Evolutionary conservation across 2,888 invertebrate species (phyloP), one percentile per base, ranked within the genome.

Genomic region (Odontothrips loti): DNA sequence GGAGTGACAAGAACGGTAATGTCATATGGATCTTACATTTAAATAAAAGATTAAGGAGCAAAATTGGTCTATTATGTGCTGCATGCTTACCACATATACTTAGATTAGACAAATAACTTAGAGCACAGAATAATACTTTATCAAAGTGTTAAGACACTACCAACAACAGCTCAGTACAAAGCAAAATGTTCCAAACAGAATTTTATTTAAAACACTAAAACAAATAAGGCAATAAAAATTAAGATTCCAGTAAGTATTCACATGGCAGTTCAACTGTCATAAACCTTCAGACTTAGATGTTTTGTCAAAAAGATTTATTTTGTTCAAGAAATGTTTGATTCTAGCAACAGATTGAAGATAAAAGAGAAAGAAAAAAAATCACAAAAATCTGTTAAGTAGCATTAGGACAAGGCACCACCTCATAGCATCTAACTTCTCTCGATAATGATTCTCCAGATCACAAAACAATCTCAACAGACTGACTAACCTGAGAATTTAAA

Each of bases 151-250:
- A 75, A 75, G 68, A 75, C 68, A 75, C 23, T 27, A 27, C 27
- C 68, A 75, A 75, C 23, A 75, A 27, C 27, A 75, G 68, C 68
- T 75, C 68, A 75, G 68, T 75, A 23, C 68, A 75, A 75, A 75
- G 68, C 68, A 12, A 75, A 58, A 6, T 6, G n/a, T 58, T 75
- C 23, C 12, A 12, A 75, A 75, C 68, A 27, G 12, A 75, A 27
- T 27, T 27, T 75, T 27, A 23, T 27, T 75, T 75, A 11, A 75
- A 75, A 23, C 12, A 23, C 0, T 12, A 15, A 58, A 12, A 58
- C 20, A 58, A 43, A 43, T 43, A 43, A 58, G 58, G 12, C 27
- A 75, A 75, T 27, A 75, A 75, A 68, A 75, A 75, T 27, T 58
- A 75, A 75, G 68, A 75, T 75, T 75, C 12, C 17, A 17, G 15